Base-by-base conservation (phyloP, 2,888 invertebrate genomes). In the Platycnemis pennipes region DNA sequence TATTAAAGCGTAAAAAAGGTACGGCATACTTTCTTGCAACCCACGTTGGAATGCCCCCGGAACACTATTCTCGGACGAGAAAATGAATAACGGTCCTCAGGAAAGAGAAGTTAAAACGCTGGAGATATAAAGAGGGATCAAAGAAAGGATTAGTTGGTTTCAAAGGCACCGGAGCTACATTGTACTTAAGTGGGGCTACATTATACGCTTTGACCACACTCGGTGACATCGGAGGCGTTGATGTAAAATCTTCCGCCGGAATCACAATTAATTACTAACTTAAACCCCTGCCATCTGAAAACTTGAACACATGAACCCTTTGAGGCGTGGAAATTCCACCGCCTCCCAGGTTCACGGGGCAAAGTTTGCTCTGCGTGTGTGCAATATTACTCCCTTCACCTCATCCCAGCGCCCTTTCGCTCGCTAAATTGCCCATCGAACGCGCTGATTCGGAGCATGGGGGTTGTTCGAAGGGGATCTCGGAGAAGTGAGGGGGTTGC, bases 361-460 rank as follows among this genome's bases (percentile, higher is more conserved):
- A 77, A 77, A 77, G 77, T 77, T 77, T 77, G 77, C 77, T 77
- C 77, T 77, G 77, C 26, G 77, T 37, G 77, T 7, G 77, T 77
- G 37, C 31, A 77, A 37, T 77, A 77, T 77, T 37, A 77, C 16
- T 26, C 37, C 37, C 77, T 77, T 77, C 77, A 77, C 77, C 77
- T 77, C 77, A 16, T 77, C 37, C 77, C 77, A 7, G 77, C 77
- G 4, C 77, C 77, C 16, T 77, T 37, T 77, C n/a, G 37, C 37
- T 77, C 77, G 77, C 37, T 77, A 77, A 77, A 77, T 77, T 77
- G 77, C 77, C 77, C 77, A 77, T 37, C 77, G 37, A 77, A 77
- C 11, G 37, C 77, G 26, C 26, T 37, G 77, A 77, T 77, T 77
- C 77, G 37, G 37, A 11, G 77, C n/a, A n/a, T 37, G 77, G 77